phyloP scores from a whole-genome alignment of 2,797 vertebrate species.

The Benthosema pterotum region DNA sequence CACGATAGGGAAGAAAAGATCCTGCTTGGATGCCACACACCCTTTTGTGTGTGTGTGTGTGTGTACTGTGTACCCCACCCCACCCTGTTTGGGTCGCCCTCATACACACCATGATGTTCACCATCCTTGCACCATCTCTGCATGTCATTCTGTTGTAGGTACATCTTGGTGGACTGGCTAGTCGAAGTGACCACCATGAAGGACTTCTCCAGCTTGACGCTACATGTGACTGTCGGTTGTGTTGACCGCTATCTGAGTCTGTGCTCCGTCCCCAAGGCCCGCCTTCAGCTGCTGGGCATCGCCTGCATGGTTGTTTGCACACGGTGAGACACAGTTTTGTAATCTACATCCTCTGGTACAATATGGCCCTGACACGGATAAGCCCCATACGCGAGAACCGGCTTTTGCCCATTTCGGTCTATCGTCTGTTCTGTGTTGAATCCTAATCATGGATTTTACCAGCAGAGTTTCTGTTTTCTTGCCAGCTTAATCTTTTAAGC shows the following conservation, averaged over 20 bases:
- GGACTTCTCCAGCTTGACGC: slow-evolving; percentile 92
- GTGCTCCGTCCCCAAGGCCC: slow-evolving; percentile 87
- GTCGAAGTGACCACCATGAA: slow-evolving; percentile 99
- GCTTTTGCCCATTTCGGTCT: too few species aligned
- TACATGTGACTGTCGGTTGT: slow-evolving; percentile 92
- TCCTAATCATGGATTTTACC: too few species aligned
- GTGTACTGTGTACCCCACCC: too few species aligned
- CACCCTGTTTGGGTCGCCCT: too few species aligned
- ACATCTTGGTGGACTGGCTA: slow-evolving; percentile 97
- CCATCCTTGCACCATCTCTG: background rate
- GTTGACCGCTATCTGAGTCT: slow-evolving; percentile 92
- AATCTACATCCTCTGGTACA: background rate
- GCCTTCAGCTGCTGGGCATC: slow-evolving; percentile 93
- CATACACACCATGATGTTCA: background rate
- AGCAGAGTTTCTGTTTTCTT: too few species aligned
- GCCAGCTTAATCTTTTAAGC: too few species aligned
- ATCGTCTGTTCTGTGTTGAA: too few species aligned
- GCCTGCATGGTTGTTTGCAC: slow-evolving; percentile 99
- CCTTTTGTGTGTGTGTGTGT: too few species aligned
- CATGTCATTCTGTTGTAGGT: slow-evolving; percentile 70
- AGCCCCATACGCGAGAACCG: too few species aligned
- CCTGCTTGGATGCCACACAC: too few species aligned
- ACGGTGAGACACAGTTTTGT: slow-evolving; percentile 78
- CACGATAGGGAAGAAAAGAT: too few species aligned
- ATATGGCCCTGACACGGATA: background rate